Evolutionary conservation across 2,797 vertebrate genomes (phyloP).

Genomic region (Sebastes vulpes): DNA sequence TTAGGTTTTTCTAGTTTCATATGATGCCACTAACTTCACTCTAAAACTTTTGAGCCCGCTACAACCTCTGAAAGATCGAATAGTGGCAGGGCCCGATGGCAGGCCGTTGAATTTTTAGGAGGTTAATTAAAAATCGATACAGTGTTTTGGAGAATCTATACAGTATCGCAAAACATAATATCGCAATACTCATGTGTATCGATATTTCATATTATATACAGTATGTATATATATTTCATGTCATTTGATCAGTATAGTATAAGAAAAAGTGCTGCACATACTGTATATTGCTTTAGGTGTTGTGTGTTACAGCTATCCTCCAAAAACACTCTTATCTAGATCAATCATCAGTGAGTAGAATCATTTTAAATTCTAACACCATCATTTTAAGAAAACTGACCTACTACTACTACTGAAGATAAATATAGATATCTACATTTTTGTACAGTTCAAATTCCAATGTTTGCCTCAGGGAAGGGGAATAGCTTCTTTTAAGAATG

Average conservation of each 20-base stretch:
- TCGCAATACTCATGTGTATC: too few relatives aligned
- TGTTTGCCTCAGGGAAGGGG: not conserved
- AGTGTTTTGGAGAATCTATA: too few relatives aligned
- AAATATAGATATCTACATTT: not conserved
- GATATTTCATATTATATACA: too few relatives aligned
- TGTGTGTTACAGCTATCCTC: not conserved
- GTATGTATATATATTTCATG: too few relatives aligned
- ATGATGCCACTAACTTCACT: too few relatives aligned
- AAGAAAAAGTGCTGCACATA: not conserved
- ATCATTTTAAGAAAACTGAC: not conserved
- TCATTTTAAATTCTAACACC: not conserved
- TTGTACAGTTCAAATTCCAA: not conserved
- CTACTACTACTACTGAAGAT: not conserved
- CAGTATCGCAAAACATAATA: too few relatives aligned
- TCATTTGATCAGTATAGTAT: not conserved
- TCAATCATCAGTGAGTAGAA: not conserved
- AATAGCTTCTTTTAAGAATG: not conserved
- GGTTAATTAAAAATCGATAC: too few relatives aligned
- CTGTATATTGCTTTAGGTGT: not conserved
- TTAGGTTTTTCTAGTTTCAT: too few relatives aligned
- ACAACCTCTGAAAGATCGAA: too few relatives aligned
- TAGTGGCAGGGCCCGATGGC: too few relatives aligned
- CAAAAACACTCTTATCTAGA: not conserved
- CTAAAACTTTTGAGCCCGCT: too few relatives aligned
- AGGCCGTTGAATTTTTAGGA: too few relatives aligned